phyloP scores from a whole-genome alignment of 2,113 vertebrate species.

The Heliornis fulica region DNA sequence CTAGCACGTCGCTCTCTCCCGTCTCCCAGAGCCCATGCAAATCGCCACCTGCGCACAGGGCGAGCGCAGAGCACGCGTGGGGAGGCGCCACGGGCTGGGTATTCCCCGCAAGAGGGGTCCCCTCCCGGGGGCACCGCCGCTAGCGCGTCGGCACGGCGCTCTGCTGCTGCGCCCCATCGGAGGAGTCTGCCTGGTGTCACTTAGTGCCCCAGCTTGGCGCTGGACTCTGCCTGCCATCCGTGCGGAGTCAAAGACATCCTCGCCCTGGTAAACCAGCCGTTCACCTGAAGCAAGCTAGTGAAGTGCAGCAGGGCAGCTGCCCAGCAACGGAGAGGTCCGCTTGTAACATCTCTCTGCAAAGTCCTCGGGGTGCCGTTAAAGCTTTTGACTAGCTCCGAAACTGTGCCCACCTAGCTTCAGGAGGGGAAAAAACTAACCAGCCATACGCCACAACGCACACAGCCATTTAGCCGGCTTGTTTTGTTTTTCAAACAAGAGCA shows the following conservation, averaged over 20 bases:
- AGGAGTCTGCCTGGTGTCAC: too few species aligned
- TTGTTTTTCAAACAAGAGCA: neutral
- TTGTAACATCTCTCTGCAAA: neutral
- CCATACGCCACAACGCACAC: neutral
- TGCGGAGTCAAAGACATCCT: too few species aligned
- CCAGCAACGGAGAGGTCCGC: neutral
- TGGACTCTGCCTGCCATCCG: too few species aligned
- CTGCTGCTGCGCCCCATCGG: too few species aligned
- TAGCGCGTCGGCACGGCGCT: too few species aligned
- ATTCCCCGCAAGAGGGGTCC: neutral
- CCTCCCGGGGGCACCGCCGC: neutral
- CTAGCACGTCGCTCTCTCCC: neutral
- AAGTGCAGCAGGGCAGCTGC: neutral
- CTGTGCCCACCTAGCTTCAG: neutral
- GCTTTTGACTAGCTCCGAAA: neutral
- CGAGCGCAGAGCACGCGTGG: rapidly evolving
- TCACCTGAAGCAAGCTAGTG: neutral
- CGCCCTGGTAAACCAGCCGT: neutral
- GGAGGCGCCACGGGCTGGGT: neutral
- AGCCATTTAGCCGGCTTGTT: neutral
- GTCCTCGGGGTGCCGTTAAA: neutral
- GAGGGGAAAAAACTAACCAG: neutral
- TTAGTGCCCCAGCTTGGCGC: too few species aligned
- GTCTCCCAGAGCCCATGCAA: too few species aligned
- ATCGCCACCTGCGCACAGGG: neutral